Evolutionary conservation across 92 coral and sea anemone species (phyloP).

Genomic region (Galaxea fascicularis): DNA sequence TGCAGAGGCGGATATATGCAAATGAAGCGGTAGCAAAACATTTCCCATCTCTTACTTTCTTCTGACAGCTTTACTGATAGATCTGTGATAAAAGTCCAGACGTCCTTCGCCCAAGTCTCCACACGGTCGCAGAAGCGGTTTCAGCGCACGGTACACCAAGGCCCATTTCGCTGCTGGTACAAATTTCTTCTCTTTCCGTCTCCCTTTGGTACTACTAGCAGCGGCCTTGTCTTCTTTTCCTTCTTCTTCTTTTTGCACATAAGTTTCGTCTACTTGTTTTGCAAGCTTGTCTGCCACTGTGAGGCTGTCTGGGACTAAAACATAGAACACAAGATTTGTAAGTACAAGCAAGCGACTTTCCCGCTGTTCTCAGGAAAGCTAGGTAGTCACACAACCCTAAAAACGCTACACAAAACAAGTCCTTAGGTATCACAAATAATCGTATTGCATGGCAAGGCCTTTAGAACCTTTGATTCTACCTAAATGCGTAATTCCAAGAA

Average conservation of each 20-base stretch:
- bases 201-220: conserved; percentile 18
- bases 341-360: background rate
- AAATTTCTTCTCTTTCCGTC: conserved; percentile 69
- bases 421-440: too few species aligned
- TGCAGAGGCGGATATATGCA: background rate
- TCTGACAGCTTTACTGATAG: conserved; percentile 98
- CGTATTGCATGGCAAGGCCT: too few species aligned
- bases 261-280: conserved; percentile 94
- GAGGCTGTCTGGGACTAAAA: conserved; percentile 26
- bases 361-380: too few species aligned
- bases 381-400: too few species aligned
- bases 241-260: conserved; percentile 73
- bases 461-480: too few species aligned
- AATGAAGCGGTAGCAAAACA: too few species aligned
- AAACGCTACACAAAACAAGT: too few species aligned
- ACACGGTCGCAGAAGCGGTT: conserved; percentile 98
- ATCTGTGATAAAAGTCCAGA: conserved; percentile 96
- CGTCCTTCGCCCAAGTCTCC: conserved; percentile 99
- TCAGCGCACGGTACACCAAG: conserved; percentile 95
- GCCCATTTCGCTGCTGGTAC: conserved; percentile 99
- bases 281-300: conserved; percentile 88
- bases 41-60: conserved; percentile 74
- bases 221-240: conserved; percentile 43
- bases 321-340: background rate
- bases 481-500: too few species aligned